phyloP scores from a whole-genome alignment of 1,140 invertebrate genomes.

The Hermetia illucens region DNA sequence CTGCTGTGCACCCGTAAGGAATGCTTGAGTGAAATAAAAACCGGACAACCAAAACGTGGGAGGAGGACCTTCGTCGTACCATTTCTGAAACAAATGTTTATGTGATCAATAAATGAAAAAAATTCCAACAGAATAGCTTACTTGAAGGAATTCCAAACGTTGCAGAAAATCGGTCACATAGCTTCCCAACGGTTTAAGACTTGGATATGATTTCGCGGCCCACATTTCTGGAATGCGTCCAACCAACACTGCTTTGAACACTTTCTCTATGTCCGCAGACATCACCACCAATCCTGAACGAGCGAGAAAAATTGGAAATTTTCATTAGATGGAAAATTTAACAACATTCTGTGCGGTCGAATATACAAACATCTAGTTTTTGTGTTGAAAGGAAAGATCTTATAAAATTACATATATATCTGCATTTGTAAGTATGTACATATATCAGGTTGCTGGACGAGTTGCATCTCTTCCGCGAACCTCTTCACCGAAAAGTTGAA shows the following conservation, averaged over 20 bases:
- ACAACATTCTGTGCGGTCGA: too few relatives aligned
- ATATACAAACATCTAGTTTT: too few relatives aligned
- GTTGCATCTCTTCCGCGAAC: too few relatives aligned
- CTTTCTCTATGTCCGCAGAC: slow-evolving; percentile 76
- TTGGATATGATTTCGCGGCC: slow-evolving; percentile 80
- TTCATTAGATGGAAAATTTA: too few relatives aligned
- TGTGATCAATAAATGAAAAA: too few relatives aligned
- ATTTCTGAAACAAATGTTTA: slow-evolving; percentile 39
- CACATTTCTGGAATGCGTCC: slow-evolving; percentile 73
- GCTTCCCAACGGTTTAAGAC: slow-evolving; percentile 78
- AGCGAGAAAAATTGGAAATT: slow-evolving; percentile 3
- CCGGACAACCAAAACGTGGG: slow-evolving; percentile 82
- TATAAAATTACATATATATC: too few relatives aligned
- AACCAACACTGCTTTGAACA: slow-evolving; percentile 66
- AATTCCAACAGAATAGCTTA: too few relatives aligned
- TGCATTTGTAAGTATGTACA: too few relatives aligned
- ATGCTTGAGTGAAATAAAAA: slow-evolving; percentile 92
- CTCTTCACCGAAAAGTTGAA: too few relatives aligned
- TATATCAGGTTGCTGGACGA: too few relatives aligned
- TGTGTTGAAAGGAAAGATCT: too few relatives aligned
- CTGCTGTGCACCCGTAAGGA: slow-evolving; percentile 84
- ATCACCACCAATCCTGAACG: slow-evolving; percentile 62
- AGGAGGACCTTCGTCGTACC: slow-evolving; percentile 73
- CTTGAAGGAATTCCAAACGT: slow-evolving; percentile 67
- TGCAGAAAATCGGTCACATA: slow-evolving; percentile 79